phyloP scores from a whole-genome alignment of 2,888 invertebrate genomes.

The Melolontha melolontha region DNA sequence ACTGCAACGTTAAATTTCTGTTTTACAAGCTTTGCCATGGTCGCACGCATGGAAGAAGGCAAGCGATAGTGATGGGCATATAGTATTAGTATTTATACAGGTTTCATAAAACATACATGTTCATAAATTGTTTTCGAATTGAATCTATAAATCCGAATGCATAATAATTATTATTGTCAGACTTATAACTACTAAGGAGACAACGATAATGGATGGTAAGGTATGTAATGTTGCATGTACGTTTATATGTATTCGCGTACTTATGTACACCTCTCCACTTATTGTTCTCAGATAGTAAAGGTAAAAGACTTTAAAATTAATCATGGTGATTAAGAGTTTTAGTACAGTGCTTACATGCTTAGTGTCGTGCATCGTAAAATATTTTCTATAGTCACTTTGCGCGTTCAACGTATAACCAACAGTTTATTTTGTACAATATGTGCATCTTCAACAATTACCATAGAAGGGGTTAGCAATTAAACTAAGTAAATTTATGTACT shows the following conservation, averaged over 20 bases:
- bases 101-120: slow-evolving; percentile 37
- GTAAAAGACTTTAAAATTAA: slow-evolving; percentile 38
- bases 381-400: slow-evolving; percentile 33
- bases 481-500: slow-evolving; percentile 30
- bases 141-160: slow-evolving; percentile 36
- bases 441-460: slow-evolving; percentile 33
- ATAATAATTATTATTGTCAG: slow-evolving; percentile 38
- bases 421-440: slow-evolving; percentile 26
- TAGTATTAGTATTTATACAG: slow-evolving; percentile 26
- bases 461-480: slow-evolving; percentile 34
- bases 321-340: slow-evolving; percentile 39
- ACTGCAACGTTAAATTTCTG: slow-evolving; percentile 45
- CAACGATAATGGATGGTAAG: slow-evolving; percentile 25
- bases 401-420: slow-evolving; percentile 18
- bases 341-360: slow-evolving; percentile 37
- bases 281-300: slow-evolving; percentile 33
- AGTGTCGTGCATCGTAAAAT: slow-evolving; percentile 35
- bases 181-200: slow-evolving; percentile 26
- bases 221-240: slow-evolving; percentile 18
- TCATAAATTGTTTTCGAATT: slow-evolving; percentile 38
- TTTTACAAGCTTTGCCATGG: slow-evolving; percentile 41
- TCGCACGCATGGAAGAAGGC: slow-evolving; percentile 8
- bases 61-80: slow-evolving; percentile 20
- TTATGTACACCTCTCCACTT: slow-evolving; percentile 33
- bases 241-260: slow-evolving; percentile 42